Evolutionary conservation across 2,797 vertebrate species (phyloP).

Genomic region (Tachyglossus aculeatus): DNA sequence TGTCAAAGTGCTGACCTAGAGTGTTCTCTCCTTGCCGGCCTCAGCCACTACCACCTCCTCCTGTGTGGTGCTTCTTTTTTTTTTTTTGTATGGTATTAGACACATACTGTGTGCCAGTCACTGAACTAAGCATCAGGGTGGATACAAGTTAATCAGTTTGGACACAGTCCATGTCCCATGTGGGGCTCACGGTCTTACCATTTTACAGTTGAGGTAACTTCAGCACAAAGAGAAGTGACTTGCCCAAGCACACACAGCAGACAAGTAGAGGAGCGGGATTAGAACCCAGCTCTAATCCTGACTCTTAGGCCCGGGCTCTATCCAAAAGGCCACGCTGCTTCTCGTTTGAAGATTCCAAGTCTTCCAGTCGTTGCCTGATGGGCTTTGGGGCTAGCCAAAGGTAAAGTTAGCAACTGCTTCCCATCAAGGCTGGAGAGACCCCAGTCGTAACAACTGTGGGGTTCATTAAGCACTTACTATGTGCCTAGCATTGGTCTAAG

Average conservation of each 20-base stretch:
- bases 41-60: constrained; percentile 51
- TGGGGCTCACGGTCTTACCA: too few relatives aligned
- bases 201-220: neutral
- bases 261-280: too few relatives aligned
- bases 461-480: too few relatives aligned
- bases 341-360: too few relatives aligned
- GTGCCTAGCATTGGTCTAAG: too few relatives aligned
- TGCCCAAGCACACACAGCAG: neutral
- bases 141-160: too few relatives aligned
- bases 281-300: neutral
- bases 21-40: constrained; percentile 26
- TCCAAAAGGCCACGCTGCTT: neutral
- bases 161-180: too few relatives aligned
- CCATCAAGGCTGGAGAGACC: accelerated
- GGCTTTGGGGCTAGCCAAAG: too few relatives aligned
- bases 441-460: too few relatives aligned
- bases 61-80: constrained; percentile 53
- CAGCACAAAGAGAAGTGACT: neutral
- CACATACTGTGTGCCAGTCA: too few relatives aligned
- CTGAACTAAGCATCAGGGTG: too few relatives aligned
- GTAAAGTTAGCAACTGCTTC: neutral
- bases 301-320: neutral
- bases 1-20: constrained; percentile 43
- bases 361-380: too few relatives aligned
- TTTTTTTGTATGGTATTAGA: constrained; percentile 44